Percentiles rank a stretch among this genome's conserved stretches.
phyloP scores from a whole-genome alignment of 2,797 vertebrate genomes.

The Danio aesculapii region DNA sequence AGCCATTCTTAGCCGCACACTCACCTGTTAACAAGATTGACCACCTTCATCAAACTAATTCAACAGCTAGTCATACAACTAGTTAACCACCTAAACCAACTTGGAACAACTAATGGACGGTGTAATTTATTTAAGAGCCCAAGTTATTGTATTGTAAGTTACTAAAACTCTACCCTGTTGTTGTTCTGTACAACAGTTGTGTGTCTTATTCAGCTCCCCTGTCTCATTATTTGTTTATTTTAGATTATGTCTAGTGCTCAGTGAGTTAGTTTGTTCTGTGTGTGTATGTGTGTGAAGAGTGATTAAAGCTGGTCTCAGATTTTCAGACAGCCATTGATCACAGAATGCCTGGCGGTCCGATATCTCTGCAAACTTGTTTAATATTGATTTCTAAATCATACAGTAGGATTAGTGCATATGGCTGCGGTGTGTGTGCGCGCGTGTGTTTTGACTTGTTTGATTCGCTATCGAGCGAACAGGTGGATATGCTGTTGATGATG shows the following conservation, averaged over 20 bases:
- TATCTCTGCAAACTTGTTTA: neutral
- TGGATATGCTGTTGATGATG: constrained; percentile 41
- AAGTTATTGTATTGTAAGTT: too few relatives aligned
- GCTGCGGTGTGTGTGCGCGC: neutral
- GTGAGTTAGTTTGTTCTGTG: constrained; percentile 21
- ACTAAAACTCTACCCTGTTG: neutral
- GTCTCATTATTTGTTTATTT: constrained; percentile 1
- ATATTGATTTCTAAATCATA: constrained; percentile 7
- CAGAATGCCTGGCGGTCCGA: neutral
- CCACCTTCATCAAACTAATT: too few relatives aligned
- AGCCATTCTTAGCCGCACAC: too few relatives aligned
- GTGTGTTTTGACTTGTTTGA: constrained; percentile 22
- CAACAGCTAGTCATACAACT: neutral
- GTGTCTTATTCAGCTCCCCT: neutral
- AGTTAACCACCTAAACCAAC: neutral
- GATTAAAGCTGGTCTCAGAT: constrained; percentile 26
- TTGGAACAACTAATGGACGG: neutral
- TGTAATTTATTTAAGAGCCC: too few relatives aligned
- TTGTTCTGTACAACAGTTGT: neutral
- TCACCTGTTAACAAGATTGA: too few relatives aligned
- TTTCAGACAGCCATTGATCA: constrained; percentile 43
- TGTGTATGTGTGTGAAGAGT: neutral
- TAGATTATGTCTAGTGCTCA: neutral
- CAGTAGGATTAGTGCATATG: neutral
- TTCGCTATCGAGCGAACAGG: constrained; percentile 23